A percentile compares a stretch with the other conserved stretches of the same genome.
phyloP scores from a whole-genome alignment of 1,140 invertebrate species.

The Rhizoglyphus robini region DNA sequence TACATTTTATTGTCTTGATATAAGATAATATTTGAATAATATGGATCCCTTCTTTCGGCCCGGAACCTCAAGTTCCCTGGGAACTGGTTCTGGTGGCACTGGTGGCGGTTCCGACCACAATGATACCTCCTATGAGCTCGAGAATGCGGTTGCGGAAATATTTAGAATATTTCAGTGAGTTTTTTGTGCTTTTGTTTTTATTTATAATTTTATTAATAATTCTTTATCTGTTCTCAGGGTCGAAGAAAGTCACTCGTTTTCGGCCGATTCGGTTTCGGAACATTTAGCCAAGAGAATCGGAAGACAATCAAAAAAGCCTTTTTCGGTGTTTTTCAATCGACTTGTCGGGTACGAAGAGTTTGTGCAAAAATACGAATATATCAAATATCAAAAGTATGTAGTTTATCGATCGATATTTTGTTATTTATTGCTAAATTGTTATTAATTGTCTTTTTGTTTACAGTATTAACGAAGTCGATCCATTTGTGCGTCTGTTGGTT shows the following conservation, averaged over 20 bases:
- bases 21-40: no score
- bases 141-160: not conserved
- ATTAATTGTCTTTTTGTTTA: conserved; percentile 20
- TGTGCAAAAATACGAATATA: conserved; percentile 37
- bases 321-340: conserved; percentile 6
- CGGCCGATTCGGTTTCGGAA: not conserved
- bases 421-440: not conserved
- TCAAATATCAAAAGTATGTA: conserved; percentile 38
- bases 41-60: conserved; percentile 17
- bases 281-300: not conserved
- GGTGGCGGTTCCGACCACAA: not conserved
- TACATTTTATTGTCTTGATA: no score
- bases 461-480: conserved; percentile 35
- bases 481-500: conserved; percentile 33
- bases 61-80: conserved; percentile 20
- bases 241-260: not conserved
- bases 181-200: no score
- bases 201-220: not conserved
- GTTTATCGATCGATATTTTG: no score
- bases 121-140: not conserved
- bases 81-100: conserved; percentile 6
- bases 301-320: conserved; percentile 5
- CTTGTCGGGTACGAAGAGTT: conserved; percentile 26
- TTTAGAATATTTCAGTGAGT: conserved; percentile 12
- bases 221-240: not conserved